Evolutionary conservation across 2,113 vertebrate genomes (phyloP), one percentile per base, ranked within the genome.

Genomic region (Morone saxatilis): DNA sequence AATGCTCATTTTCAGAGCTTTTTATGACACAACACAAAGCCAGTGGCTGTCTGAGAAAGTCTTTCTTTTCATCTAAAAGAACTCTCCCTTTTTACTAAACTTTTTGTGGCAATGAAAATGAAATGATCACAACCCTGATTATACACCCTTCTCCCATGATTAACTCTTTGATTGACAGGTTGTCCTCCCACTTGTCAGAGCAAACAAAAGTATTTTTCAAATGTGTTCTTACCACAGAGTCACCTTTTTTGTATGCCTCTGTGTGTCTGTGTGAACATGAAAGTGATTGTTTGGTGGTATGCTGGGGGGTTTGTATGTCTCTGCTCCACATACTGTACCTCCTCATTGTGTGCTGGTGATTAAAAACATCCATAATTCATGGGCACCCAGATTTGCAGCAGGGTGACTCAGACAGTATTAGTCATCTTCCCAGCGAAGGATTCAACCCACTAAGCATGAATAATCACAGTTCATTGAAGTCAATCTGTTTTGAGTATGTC

Each of bases 401-500:
- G 59, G 16, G 80, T 75, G 88, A 89, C 81, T 86, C 81, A 68
- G 85, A 11, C 45, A 16, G 45, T 7, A 67, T 85, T 83, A 54
- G 78, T 88, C 85, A 86, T 81, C 73, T 71, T 81, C 31, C 48
- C 65, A 63, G 60, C 0, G 53, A 70, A 38, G 71, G 56, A 69
- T 14, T 69, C 63, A 54, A 67, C 19, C 51, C 54, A 56, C 43
- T 62, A 19, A 78, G 63, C 76, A 65, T 62, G 74, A 86, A 85
- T 88, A 80, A 90, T 79, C 69, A 62, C 76, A 41, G 75, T 78
- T 89, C 83, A 86, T 65, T 81, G 67, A 83, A 84, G 84, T 76
- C 80, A 31, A 1, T 83, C 75, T 69, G 89, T 80, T 88, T 59
- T 65, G 63, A 84, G 69, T 63, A 53, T 88, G 88, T 81, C 76